Evolutionary conservation across 1,140 invertebrate species (phyloP).

Genomic region (Brachionus manjavacas): DNA sequence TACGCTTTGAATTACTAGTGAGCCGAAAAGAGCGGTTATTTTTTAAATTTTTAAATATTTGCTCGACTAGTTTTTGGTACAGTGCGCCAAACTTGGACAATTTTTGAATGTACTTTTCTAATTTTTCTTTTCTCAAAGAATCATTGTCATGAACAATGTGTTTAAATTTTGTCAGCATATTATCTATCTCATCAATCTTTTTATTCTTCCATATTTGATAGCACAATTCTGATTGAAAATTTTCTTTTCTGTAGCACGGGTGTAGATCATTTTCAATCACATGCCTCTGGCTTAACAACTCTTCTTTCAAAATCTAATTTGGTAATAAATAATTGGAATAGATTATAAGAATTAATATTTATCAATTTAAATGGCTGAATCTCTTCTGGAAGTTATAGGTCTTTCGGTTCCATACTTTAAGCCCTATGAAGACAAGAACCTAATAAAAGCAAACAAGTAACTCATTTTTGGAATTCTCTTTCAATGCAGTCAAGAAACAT

Average conservation of each 20-base stretch:
- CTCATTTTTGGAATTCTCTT: no score
- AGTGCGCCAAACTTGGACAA: not conserved
- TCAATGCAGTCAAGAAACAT: no score
- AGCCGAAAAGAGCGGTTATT: not conserved
- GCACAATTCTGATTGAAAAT: slow-evolving; percentile 18
- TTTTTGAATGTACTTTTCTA: not conserved
- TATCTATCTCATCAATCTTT: not conserved
- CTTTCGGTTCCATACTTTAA: no score
- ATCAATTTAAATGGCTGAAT: no score
- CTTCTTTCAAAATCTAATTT: slow-evolving; percentile 33
- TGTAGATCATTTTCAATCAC: not conserved
- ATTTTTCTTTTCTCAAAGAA: not conserved
- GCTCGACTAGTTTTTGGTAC: slow-evolving; percentile 8
- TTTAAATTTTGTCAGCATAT: not conserved
- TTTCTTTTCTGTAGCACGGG: slow-evolving; percentile 8
- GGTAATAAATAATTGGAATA: no score
- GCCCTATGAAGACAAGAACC: no score
- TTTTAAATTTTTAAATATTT: slow-evolving; percentile 24
- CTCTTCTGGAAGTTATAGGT: no score
- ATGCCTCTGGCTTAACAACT: not conserved
- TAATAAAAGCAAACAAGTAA: no score
- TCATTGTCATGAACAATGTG: not conserved
- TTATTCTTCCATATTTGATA: slow-evolving; percentile 1
- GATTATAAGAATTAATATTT: no score
- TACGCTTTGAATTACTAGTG: slow-evolving; percentile 12